Evolutionary conservation across 2,797 vertebrate species (phyloP), one percentile per base, ranked within the genome.

Genomic region (Sphaeramia orbicularis): DNA sequence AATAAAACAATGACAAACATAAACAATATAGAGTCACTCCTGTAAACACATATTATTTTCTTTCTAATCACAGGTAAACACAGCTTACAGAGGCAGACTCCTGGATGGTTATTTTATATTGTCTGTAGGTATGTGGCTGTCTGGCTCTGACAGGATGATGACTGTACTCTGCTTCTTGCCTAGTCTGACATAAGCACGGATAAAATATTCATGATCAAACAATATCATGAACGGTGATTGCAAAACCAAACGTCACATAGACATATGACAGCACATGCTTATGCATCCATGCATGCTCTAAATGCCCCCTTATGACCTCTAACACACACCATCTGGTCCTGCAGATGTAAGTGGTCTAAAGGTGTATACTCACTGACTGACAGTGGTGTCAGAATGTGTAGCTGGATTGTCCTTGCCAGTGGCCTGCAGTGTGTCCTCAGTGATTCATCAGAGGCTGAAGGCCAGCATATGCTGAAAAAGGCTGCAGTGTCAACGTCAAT

Each of bases 401-500:
- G 44, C 4, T 56, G 57, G n/a, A 3, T 38, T 14, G 71, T 64
- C 79, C 74, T 80, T 78, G 59, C 66, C 74, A 40, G 52, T 6
- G 6, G 79, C 48, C 60, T 18, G 12, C 9, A 16, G 19, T 74
- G 48, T 16, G 63, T 58, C 65, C 32, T n/a, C 42, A 10, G 43
- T 79, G 55, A 80, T 68, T 67, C 67, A 75, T 37, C 76, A 11
- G 50, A 44, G 12, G 16, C 68, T 65, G 40, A 51, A 52, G 53
- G 71, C 15, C 43, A 21, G 36, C 57, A 68, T 71, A 81, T 59
- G 67, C 37, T 48, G 14, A 15, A 35, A 18, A n/a, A 50, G 60
- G 55, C 59, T 24, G 36, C 54, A 1, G 53, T 10, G 10, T 15
- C 35, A 44, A 38, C 60, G 62, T 42, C 64, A 43, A 2, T 64